These are phyloP conservation scores for Pantherophis guttatus DNA, from an alignment of 2,113 vertebrate genomes.

Conservation along the genomic window DNA sequence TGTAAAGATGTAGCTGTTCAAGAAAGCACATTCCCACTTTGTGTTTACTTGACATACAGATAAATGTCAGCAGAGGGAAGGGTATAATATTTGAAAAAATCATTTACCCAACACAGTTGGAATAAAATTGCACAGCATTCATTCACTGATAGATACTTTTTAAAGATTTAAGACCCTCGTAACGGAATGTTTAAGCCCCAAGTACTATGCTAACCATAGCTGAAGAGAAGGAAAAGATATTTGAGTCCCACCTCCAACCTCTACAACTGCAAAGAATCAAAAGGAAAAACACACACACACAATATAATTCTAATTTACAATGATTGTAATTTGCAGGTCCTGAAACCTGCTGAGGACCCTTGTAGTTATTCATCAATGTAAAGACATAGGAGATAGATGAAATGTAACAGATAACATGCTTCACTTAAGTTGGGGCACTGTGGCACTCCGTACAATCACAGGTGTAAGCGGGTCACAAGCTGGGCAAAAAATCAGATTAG, in stretches of 20 bases:
- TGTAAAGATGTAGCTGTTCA: constrained; percentile 53
- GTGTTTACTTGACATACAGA: constrained; percentile 56
- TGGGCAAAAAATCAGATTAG: constrained; percentile 32
- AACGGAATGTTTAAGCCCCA: not conserved
- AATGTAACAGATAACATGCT: not conserved
- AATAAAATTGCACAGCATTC: constrained; percentile 30
- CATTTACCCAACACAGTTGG: constrained; percentile 38
- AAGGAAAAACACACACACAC: not conserved
- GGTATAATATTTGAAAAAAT: constrained; percentile 52
- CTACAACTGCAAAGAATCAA: constrained; percentile 12
- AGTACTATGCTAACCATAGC: constrained; percentile 10
- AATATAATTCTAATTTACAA: constrained; percentile 32
- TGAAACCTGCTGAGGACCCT: constrained; percentile 7
- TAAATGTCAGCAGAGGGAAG: constrained; percentile 41
- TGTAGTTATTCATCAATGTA: constrained; percentile 21
- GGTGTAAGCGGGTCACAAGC: constrained; percentile 20
- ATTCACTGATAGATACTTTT: constrained; percentile 31
- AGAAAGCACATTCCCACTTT: constrained; percentile 53
- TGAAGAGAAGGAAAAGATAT: not conserved
- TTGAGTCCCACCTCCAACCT: not conserved
- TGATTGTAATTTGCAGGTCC: constrained; percentile 41
- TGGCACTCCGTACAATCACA: not conserved
- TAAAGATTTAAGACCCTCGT: constrained; percentile 3
- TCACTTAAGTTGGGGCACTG: constrained; percentile 1
- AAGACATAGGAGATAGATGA: not conserved